A percentile compares a stretch with the other conserved stretches of the same genome.
Conservation (phyloP, 2,888 invertebrate genomes). For the Mythimna vitellina region DNA sequence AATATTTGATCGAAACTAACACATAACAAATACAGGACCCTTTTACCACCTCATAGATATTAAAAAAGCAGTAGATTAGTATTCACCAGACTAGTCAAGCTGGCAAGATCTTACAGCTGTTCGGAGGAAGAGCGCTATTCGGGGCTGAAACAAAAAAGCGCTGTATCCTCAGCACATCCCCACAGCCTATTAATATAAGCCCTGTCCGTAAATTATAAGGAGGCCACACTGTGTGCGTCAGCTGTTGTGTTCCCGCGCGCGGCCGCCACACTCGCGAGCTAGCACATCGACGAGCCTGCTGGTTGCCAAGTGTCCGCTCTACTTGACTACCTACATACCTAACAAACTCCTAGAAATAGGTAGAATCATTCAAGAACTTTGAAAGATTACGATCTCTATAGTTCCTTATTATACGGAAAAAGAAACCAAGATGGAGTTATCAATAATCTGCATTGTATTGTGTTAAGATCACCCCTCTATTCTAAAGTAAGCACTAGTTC, state of each 20-base stretch:
- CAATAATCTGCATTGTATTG: not conserved
- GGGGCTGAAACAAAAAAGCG: not conserved
- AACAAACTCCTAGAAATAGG: not conserved
- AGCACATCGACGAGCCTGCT: not conserved
- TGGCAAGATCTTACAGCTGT: not conserved
- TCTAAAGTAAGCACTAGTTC: not conserved
- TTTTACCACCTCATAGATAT: not conserved
- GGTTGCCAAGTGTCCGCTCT: not conserved
- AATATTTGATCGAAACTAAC: not conserved
- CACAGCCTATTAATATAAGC: constrained; percentile 3
- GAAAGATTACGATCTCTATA: not conserved
- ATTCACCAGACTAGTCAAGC: not conserved
- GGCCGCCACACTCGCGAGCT: not conserved
- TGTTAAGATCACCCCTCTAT: too few species aligned
- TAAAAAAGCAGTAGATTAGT: not conserved
- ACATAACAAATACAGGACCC: not conserved
- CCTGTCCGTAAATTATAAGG: not conserved
- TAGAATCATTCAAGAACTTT: constrained; percentile 5
- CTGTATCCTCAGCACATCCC: not conserved
- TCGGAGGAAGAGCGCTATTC: too few species aligned
- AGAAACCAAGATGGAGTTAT: not conserved
- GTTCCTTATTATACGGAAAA: constrained; percentile 11
- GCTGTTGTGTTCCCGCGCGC: constrained; percentile 38
- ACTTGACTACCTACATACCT: not conserved
- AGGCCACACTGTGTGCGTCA: constrained; percentile 22